Base-by-base conservation (phyloP, 2,797 vertebrate species). In the Microhierax caerulescens region DNA sequence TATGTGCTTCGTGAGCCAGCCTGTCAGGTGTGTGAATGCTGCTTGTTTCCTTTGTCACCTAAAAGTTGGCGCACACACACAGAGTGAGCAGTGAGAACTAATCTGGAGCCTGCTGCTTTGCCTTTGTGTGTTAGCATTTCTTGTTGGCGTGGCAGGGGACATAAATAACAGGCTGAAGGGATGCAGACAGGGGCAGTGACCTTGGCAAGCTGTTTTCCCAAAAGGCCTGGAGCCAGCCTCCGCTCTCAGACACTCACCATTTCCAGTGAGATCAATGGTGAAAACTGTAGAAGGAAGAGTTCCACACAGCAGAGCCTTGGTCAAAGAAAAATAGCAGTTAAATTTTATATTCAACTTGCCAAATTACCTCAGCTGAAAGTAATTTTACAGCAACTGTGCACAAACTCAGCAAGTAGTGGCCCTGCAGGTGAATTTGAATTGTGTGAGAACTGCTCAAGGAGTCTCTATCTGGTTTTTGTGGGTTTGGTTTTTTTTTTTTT, bases 341-440 rank as follows among this genome's bases (percentile, higher is more conserved):
- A 41, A 59, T 64, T 28, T 68, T 45, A 23, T 76, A 47, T 32
- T 78, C 53, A 43, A 3, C 37, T 73, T 78, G 54, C 28, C 60
- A 69, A 5, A 73, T 85, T 54, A 86, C 27, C 22, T 89, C 47
- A 69, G 41, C 56, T 70, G 47, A 90, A 83, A 94, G 76, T 32
- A 67, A 80, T 84, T 83, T 61, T 90, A 43, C 32, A 75, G 61
- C 22, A 57, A 73, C 57, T 61, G 23, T 74, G 59, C 59, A 86
- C 34, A 36, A 76, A 59, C 12, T 6, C 34, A 78, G 37, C 53
- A 65, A 78, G 32, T 50, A 61, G 63, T 32, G 32, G 50, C 81
- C 61, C 57, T 88, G 69, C 65, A 95, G 34, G 73, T 84, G 76
- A 88, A 57, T 73, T 75, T 57, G 13, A 88, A 51, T 88, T 73